Evolutionary conservation across 2,888 invertebrate genomes (phyloP).

Genomic region (Glaucopsyche alexis): DNA sequence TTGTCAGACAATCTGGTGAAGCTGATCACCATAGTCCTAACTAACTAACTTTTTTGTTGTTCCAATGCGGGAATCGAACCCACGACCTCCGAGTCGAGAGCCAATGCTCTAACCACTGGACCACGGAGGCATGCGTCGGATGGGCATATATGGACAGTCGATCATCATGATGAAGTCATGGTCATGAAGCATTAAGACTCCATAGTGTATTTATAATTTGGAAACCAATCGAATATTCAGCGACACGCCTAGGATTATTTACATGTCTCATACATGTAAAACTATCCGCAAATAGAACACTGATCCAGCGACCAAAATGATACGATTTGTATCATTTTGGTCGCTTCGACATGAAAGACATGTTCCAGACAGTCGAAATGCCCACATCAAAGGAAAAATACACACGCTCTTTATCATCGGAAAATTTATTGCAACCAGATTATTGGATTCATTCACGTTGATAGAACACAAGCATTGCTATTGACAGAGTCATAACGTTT

Average conservation of each 20-base stretch:
- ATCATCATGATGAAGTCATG: too few species aligned
- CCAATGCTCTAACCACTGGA: too few species aligned
- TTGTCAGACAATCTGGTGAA: too few species aligned
- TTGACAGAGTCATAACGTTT: not conserved
- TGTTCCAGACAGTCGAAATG: constrained; percentile 61
- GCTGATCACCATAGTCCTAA: too few species aligned
- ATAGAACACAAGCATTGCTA: constrained; percentile 15
- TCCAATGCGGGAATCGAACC: too few species aligned
- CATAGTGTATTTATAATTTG: not conserved
- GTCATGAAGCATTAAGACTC: not conserved
- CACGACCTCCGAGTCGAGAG: too few species aligned
- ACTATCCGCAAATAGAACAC: constrained; percentile 48
- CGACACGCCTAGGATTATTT: constrained; percentile 34
- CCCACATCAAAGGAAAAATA: constrained; percentile 57
- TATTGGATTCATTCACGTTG: constrained; percentile 29
- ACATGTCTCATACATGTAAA: constrained; percentile 43
- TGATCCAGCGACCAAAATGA: constrained; percentile 54
- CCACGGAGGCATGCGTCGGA: not conserved
- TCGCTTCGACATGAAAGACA: constrained; percentile 60
- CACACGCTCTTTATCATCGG: constrained; percentile 32
- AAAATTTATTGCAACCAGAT: constrained; percentile 35
- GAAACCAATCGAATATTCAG: constrained; percentile 32
- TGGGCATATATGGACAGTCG: too few species aligned
- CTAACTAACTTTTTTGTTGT: too few species aligned
- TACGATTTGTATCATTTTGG: constrained; percentile 49